Base-by-base conservation (phyloP, 2,113 vertebrate species). In the Balaeniceps rex region DNA sequence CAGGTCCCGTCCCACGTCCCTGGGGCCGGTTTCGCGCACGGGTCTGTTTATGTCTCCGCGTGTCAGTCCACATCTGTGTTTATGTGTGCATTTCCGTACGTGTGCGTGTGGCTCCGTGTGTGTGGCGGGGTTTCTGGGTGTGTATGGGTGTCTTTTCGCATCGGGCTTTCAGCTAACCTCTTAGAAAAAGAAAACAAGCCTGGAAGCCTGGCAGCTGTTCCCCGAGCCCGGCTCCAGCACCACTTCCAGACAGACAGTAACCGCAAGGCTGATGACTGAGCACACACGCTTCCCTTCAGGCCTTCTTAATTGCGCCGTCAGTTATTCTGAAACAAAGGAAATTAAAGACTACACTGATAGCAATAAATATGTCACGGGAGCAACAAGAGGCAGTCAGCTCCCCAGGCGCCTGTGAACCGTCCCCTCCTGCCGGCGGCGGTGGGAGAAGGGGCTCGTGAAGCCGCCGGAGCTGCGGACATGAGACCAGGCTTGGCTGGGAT, bases 181-280 rank as follows among this genome's bases (percentile, higher is more conserved):
- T 83, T 34, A 31, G 95, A 87, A 94, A 86, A 94, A 8, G 86
- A 86, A 93, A 96, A 93, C 93, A 95, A 95, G 94, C 7, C 88
- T 83, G 89, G 91, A 95, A 96, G 87, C 76, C 87, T 72, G 89
- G 93, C 95, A 93, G 87, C 94, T 91, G 93, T 52, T 95, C 54
- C 88, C 66, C 1, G 22, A 88, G 26, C 57, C 65, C 65, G 5
- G 76, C 93, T 89, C 93, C 94, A 91, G 76, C 71, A 0, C 79
- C 4, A 68, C 82, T 91, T 93, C 85, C 87, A 96, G 94, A 85
- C 97, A 95, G 90, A 64, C 82, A 23, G 91, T 44, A 90, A 95
- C 94, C 86, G 4, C 94, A 96, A 77, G 88, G 90, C 88, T 95
- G 94, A 95, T 93, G 94, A 94, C 72, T 78, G 55, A 93, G 97